phyloP scores from a whole-genome alignment of 2,113 vertebrate genomes.

The Centrocercus urophasianus region DNA sequence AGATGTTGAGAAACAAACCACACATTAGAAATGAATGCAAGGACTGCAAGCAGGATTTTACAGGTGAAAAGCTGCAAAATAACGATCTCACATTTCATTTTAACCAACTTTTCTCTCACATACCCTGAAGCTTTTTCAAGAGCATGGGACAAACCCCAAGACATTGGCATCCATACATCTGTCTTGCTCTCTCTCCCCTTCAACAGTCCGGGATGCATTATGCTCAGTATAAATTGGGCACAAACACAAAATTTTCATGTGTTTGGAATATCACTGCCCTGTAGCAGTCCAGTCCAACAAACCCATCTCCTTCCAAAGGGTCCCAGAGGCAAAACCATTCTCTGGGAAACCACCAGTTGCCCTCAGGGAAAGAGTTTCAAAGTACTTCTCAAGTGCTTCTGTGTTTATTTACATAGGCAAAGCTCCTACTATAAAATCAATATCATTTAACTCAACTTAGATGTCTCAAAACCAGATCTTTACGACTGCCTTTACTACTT shows the following conservation, averaged over 20 bases:
- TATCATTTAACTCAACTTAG: background rate
- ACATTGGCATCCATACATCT: background rate
- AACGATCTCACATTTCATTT: background rate
- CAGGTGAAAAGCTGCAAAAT: background rate
- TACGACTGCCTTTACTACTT: background rate
- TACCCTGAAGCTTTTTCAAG: background rate
- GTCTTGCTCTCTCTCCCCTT: background rate
- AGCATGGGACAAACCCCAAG: background rate
- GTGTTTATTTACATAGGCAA: background rate
- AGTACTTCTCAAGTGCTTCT: background rate
- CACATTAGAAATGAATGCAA: accelerated
- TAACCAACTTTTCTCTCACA: accelerated
- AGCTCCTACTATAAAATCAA: background rate
- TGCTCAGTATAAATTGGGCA: background rate
- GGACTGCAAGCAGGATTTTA: accelerated
- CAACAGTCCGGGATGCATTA: too few species aligned
- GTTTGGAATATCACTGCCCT: background rate
- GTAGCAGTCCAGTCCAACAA: too few species aligned
- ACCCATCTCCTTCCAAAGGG: background rate
- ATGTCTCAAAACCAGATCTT: background rate
- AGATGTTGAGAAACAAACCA: background rate
- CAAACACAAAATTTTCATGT: background rate
- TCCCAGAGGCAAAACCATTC: background rate
- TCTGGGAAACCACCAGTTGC: background rate
- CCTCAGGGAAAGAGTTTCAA: background rate